Evolutionary conservation across 2,797 vertebrate species (phyloP).

Genomic region (Acrocephalus scirpaceus): DNA sequence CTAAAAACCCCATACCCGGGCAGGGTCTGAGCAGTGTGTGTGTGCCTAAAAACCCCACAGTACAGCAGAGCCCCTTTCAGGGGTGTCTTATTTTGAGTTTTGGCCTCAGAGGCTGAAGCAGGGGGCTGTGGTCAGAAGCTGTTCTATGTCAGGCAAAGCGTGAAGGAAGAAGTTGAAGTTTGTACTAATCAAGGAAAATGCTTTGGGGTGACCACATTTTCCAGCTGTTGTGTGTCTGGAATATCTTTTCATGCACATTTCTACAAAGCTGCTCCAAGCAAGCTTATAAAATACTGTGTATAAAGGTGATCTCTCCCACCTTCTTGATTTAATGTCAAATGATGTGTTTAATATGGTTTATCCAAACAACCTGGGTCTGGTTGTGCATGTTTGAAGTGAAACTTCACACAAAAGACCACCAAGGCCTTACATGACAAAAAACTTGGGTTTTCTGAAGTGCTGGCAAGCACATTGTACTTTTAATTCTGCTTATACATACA

Average conservation of each 20-base stretch:
- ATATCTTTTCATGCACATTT: neutral
- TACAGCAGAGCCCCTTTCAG: accelerated
- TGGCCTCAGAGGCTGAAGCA: neutral
- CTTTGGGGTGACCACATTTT: neutral
- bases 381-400: neutral
- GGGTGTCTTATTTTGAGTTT: neutral
- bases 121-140: accelerated
- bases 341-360: accelerated
- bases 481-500: neutral
- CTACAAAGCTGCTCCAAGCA: neutral
- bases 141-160: accelerated
- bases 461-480: neutral
- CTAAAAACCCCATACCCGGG: accelerated
- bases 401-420: accelerated
- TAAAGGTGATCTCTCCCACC: neutral
- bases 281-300: neutral
- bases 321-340: neutral
- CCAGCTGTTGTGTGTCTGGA: neutral
- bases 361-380: neutral
- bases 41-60: neutral
- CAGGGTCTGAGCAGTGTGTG: neutral
- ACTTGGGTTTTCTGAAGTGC: accelerated
- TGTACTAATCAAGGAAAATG: accelerated
- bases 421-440: neutral
- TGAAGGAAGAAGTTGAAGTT: neutral